phyloP scores from a whole-genome alignment of 1,140 invertebrate genomes.

The Bacillus rossius region DNA sequence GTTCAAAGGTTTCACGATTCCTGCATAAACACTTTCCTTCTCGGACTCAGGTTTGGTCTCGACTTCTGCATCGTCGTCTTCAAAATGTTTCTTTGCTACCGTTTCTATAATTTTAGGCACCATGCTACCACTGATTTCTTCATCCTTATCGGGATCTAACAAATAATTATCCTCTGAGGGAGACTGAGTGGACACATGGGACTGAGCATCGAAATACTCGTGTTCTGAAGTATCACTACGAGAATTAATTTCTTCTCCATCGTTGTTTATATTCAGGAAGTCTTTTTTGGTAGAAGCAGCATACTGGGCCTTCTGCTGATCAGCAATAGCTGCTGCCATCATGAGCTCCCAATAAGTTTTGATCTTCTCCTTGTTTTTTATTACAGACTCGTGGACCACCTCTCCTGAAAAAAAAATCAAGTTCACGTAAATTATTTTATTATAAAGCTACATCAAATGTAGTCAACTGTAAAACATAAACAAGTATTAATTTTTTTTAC shows the following conservation, averaged over 20 bases:
- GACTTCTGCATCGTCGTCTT: neutral
- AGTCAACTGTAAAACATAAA: too few species aligned
- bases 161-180: neutral
- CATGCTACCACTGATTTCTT: too few species aligned
- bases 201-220: slow-evolving; percentile 11
- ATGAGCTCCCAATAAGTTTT: slow-evolving; percentile 39
- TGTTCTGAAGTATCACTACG: slow-evolving; percentile 13
- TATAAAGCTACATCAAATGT: too few species aligned
- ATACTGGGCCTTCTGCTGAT: neutral
- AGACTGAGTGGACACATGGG: slow-evolving; percentile 1
- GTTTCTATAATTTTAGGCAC: slow-evolving; percentile 18
- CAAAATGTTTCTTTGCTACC: slow-evolving; percentile 7
- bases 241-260: slow-evolving; percentile 7
- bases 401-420: slow-evolving; percentile 30
- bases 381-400: slow-evolving; percentile 35
- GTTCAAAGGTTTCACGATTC: neutral
- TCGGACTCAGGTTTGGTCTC: neutral
- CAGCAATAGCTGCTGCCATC: slow-evolving; percentile 26
- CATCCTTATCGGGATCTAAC: neutral
- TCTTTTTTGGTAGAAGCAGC: neutral
- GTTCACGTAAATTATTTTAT: too few species aligned
- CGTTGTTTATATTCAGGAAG: neutral
- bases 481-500: too few species aligned
- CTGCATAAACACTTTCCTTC: too few species aligned
- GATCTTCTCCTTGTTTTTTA: slow-evolving; percentile 36